These are phyloP conservation scores for Drosophila koepferae DNA, from an alignment of 2,888 invertebrate species.

Conservation along the genomic window DNA sequence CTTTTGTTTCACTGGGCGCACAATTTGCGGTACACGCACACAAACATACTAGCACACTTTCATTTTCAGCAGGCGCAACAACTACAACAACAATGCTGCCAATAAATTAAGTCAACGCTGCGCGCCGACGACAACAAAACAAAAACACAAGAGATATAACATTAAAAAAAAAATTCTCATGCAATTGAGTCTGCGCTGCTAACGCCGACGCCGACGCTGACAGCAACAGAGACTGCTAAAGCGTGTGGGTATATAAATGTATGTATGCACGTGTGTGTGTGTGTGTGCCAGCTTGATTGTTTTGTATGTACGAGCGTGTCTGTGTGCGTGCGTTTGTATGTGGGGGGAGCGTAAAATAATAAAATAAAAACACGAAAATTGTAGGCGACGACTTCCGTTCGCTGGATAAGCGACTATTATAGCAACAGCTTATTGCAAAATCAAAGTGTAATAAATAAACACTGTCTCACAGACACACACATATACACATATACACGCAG, in stretches of 20 bases:
- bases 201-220: slow-evolving; percentile 37
- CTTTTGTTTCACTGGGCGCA: slow-evolving; percentile 50
- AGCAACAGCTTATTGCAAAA: slow-evolving; percentile 69
- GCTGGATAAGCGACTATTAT: slow-evolving; percentile 67
- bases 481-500: slow-evolving; percentile 14
- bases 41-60: slow-evolving; percentile 62
- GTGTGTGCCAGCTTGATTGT: slow-evolving; percentile 50
- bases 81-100: slow-evolving; percentile 65
- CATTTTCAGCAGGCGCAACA: slow-evolving; percentile 71
- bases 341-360: slow-evolving; percentile 60
- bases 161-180: slow-evolving; percentile 62
- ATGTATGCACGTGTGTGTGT: slow-evolving; percentile 32
- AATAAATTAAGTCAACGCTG: slow-evolving; percentile 70
- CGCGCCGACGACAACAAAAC: slow-evolving; percentile 66
- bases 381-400: slow-evolving; percentile 78
- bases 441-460: slow-evolving; percentile 72
- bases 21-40: slow-evolving; percentile 40
- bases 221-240: slow-evolving; percentile 29
- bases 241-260: slow-evolving; percentile 51
- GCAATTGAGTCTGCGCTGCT: slow-evolving; percentile 70
- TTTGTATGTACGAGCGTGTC: slow-evolving; percentile 21
- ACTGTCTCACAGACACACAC: slow-evolving; percentile 35
- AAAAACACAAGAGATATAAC: slow-evolving; percentile 47
- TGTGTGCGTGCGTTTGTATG: slow-evolving; percentile 25
- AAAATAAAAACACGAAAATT: slow-evolving; percentile 73